A percentile compares a stretch with the other conserved stretches of the same genome.
Evolutionary conservation across 2,113 vertebrate genomes (phyloP).

Genomic region (Tympanuchus pallidicinctus): DNA sequence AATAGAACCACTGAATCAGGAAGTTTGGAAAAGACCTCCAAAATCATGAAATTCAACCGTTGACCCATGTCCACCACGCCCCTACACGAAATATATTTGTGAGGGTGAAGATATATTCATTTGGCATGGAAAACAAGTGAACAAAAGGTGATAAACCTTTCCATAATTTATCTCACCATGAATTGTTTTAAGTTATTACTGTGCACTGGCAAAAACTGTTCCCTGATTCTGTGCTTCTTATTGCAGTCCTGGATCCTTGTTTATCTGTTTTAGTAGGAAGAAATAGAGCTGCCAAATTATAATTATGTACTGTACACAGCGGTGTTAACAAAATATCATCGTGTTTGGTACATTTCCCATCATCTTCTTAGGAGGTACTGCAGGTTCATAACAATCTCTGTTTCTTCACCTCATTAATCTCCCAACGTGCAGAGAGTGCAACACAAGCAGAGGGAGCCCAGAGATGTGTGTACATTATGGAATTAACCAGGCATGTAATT

Average conservation of each 20-base stretch:
- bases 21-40: no score
- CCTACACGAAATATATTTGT: no score
- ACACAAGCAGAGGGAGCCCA: slow-evolving; percentile 59
- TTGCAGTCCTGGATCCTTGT: slow-evolving; percentile 55
- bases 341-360: slow-evolving; percentile 50
- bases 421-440: slow-evolving; percentile 64
- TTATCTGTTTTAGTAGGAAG: slow-evolving; percentile 66
- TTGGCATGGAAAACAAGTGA: background rate
- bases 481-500: slow-evolving; percentile 86
- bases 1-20: background rate
- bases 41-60: no score
- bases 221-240: background rate
- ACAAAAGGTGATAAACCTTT: background rate
- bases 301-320: background rate
- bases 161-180: background rate
- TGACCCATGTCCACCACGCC: no score
- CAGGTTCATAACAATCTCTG: slow-evolving; percentile 74
- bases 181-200: background rate
- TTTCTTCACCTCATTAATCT: slow-evolving; percentile 81
- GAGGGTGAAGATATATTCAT: rapidly evolving
- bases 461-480: slow-evolving; percentile 73
- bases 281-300: slow-evolving; percentile 26
- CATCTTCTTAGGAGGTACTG: slow-evolving; percentile 60
- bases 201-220: background rate
- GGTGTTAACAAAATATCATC: slow-evolving; percentile 21